These are phyloP conservation scores for Pilophorus perplexus DNA, from an alignment of 2,888 invertebrate genomes.

Conservation along the genomic window DNA sequence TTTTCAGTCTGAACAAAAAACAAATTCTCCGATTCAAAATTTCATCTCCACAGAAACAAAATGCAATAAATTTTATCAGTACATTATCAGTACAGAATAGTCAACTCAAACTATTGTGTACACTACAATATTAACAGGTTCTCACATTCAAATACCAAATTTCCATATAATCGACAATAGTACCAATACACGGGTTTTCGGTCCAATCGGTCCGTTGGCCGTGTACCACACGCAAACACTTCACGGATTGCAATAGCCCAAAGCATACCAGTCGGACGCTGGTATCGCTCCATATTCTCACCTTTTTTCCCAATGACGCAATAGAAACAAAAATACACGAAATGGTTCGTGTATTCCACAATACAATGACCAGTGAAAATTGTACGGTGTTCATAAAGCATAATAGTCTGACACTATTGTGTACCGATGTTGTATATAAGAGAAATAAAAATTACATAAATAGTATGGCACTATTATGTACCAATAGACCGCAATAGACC, in stretches of 20 bases:
- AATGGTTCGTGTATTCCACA: constrained; percentile 29
- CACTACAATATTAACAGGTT: constrained; percentile 40
- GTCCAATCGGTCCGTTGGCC: constrained; percentile 16
- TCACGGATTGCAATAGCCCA: constrained; percentile 49
- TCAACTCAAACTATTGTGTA: constrained; percentile 48
- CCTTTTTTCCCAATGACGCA: constrained; percentile 48
- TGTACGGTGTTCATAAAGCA: constrained; percentile 43
- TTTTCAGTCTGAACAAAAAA: constrained; percentile 24
- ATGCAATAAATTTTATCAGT: constrained; percentile 29
- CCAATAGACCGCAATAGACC: constrained; percentile 46
- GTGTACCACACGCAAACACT: constrained; percentile 49
- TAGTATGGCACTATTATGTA: constrained; percentile 50
- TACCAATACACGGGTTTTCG: constrained; percentile 46
- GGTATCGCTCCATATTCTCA: constrained; percentile 46
- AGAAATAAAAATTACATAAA: constrained; percentile 48
- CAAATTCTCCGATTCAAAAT: constrained; percentile 42
- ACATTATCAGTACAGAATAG: constrained; percentile 49
- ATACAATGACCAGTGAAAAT: constrained; percentile 32
- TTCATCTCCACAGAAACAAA: constrained; percentile 37
- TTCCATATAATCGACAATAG: constrained; percentile 48
- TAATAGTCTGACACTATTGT: constrained; percentile 48
- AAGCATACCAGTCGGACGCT: constrained; percentile 47
- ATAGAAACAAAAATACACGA: constrained; percentile 45
- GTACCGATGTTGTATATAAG: constrained; percentile 47
- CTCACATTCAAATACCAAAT: constrained; percentile 46